These are phyloP conservation scores for Leistus spinibarbis DNA, from an alignment of 2,888 invertebrate genomes.

Conservation along the genomic window DNA sequence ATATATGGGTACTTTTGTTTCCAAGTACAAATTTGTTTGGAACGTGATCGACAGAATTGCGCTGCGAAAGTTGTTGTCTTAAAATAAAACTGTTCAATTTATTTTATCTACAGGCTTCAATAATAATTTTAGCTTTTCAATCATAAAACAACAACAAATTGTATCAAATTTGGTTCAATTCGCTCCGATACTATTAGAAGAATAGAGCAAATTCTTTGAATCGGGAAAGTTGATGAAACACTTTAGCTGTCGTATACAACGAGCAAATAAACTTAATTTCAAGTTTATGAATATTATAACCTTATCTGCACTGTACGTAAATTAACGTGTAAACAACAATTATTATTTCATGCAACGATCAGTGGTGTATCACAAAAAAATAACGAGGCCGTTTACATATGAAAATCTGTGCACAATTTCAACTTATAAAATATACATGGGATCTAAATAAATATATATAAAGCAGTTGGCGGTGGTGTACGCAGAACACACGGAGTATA, in stretches of 20 bases:
- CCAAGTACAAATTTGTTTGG: constrained; percentile 30
- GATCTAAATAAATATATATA: constrained; percentile 37
- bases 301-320: too few relatives aligned
- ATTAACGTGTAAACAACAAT: neutral
- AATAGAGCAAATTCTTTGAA: too few relatives aligned
- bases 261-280: too few relatives aligned
- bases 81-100: constrained; percentile 23
- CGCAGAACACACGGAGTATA: too few relatives aligned
- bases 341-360: neutral
- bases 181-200: too few relatives aligned
- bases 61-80: constrained; percentile 17
- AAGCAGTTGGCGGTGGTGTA: constrained; percentile 19
- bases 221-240: too few relatives aligned
- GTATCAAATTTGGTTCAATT: too few relatives aligned
- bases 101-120: neutral
- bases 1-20: constrained; percentile 21
- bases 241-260: too few relatives aligned
- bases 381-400: neutral
- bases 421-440: constrained; percentile 14
- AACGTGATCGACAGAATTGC: constrained; percentile 24
- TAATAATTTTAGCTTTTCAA: neutral
- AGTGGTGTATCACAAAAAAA: neutral
- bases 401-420: neutral
- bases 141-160: neutral
- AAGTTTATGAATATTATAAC: too few relatives aligned